A percentile compares a stretch with the other conserved stretches of the same genome.
Conservation (phyloP, 30 jellyfish, hydroid and myxozoan genomes). For the Cassiopea andromeda region DNA sequence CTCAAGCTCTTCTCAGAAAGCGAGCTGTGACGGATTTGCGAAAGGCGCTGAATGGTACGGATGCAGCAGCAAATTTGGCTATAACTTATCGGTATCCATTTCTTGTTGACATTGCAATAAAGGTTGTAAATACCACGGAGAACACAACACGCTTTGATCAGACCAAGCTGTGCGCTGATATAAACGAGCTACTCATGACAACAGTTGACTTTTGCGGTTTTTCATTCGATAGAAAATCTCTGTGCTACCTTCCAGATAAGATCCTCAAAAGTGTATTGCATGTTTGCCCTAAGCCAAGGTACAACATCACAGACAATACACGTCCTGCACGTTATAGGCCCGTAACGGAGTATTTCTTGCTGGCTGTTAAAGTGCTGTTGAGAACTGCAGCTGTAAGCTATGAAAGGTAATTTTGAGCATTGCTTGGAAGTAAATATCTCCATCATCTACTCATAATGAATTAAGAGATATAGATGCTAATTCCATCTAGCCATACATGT, state of each 20-base stretch:
- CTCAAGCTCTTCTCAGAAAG: background rate
- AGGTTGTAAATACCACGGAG: background rate
- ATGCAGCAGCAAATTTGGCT: background rate
- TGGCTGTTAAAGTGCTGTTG: constrained; percentile 30
- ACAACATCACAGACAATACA: background rate
- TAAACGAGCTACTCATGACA: background rate
- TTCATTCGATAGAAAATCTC: background rate
- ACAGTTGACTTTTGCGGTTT: background rate
- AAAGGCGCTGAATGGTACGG: constrained; percentile 4
- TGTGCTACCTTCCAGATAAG: background rate
- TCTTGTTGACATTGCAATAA: constrained; percentile 6
- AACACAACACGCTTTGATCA: background rate
- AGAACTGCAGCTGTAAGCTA: constrained; percentile 11
- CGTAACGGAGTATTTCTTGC: constrained; percentile 22
- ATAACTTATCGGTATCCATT: constrained; percentile 30
- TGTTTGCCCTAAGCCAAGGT: background rate
- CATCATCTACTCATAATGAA: background rate
- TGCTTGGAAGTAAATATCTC: background rate
- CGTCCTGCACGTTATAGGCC: background rate
- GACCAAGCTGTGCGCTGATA: background rate
- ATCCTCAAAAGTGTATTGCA: background rate
- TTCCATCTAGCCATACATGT: too few relatives aligned
- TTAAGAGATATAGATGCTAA: background rate
- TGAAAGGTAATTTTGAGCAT: background rate
- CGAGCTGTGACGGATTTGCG: background rate